phyloP scores from a whole-genome alignment of 2,888 invertebrate genomes.

The Xestoiulus laeticollis region DNA sequence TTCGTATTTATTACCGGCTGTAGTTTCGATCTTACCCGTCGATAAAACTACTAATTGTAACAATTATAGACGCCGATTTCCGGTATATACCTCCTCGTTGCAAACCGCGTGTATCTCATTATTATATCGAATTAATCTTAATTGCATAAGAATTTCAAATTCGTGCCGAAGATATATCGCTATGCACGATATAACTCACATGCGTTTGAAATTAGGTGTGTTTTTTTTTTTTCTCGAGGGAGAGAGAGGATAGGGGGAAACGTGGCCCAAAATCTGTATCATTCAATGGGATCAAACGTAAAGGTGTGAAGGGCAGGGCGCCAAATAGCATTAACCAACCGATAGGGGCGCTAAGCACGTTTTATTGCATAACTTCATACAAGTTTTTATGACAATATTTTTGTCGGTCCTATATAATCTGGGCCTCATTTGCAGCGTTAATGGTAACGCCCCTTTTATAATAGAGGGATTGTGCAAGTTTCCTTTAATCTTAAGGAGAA shows the following conservation, averaged over 20 bases:
- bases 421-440: neutral
- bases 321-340: neutral
- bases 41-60: slow-evolving; percentile 1
- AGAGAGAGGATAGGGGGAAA: neutral
- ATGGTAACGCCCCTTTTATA: neutral
- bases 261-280: slow-evolving; percentile 17
- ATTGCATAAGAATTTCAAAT: slow-evolving; percentile 30
- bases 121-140: slow-evolving; percentile 41
- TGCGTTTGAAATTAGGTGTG: neutral
- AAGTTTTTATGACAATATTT: neutral
- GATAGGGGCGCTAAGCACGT: neutral
- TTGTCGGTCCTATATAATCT: neutral
- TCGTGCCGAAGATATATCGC: slow-evolving; percentile 1
- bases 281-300: slow-evolving; percentile 1
- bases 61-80: slow-evolving; percentile 30
- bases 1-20: slow-evolving; percentile 5
- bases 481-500: too few species aligned
- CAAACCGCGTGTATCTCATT: slow-evolving; percentile 30
- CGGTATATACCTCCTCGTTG: neutral
- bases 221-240: neutral
- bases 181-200: neutral
- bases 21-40: slow-evolving; percentile 34
- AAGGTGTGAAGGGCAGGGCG: slow-evolving; percentile 34
- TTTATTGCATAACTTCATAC: neutral
- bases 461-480: too few species aligned